Conservation (phyloP, 2,797 vertebrate genomes). For the Holocentrus rufus region DNA sequence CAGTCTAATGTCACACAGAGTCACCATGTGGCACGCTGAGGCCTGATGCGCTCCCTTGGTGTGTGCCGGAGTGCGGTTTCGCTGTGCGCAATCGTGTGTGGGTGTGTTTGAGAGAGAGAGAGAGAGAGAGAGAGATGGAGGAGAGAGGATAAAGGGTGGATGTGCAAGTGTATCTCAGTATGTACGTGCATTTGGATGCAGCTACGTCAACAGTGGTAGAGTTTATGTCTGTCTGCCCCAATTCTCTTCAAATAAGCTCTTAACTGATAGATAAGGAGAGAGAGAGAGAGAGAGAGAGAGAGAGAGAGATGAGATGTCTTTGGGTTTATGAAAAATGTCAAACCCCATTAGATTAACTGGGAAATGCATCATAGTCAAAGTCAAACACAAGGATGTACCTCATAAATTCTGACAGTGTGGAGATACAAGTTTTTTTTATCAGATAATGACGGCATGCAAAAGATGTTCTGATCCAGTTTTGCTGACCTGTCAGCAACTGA, state of each 20-base stretch:
- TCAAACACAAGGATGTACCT: too few relatives aligned
- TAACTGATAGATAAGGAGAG: too few relatives aligned
- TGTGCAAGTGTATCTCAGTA: not conserved
- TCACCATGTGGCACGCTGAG: constrained; percentile 45
- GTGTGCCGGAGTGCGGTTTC: constrained; percentile 31
- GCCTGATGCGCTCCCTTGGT: constrained; percentile 26
- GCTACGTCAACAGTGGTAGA: not conserved
- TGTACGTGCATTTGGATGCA: not conserved
- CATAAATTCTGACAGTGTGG: too few relatives aligned
- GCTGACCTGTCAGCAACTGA: too few relatives aligned
- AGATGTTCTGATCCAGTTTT: too few relatives aligned
- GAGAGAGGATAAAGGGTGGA: too few relatives aligned
- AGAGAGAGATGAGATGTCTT: not conserved
- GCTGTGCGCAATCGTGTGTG: constrained; percentile 6
- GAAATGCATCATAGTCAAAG: too few relatives aligned
- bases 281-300: not conserved
- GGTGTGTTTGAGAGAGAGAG: not conserved
- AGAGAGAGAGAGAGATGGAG: constrained; percentile 12
- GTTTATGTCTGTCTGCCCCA: not conserved
- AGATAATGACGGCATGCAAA: too few relatives aligned
- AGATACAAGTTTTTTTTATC: too few relatives aligned
- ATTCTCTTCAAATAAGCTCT: not conserved
- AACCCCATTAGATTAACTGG: too few relatives aligned
- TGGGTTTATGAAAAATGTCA: too few relatives aligned
- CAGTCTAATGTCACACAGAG: constrained; percentile 54